Conservation (phyloP, 2,888 invertebrate species). For the Calameuta idolon region DNA sequence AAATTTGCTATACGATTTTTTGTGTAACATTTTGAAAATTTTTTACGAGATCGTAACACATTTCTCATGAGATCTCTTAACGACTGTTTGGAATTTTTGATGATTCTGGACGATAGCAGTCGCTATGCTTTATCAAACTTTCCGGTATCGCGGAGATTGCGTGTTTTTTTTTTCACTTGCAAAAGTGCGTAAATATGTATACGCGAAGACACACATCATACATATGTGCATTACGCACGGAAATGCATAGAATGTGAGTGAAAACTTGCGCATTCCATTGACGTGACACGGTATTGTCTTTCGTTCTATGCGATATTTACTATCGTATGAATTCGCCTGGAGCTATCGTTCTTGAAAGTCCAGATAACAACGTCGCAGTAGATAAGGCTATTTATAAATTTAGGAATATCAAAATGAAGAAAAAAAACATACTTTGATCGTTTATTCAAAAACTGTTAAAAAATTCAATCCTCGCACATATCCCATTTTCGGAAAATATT, state of each 20-base stretch:
- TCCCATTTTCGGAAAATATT: background rate
- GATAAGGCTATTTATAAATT: background rate
- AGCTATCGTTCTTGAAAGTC: background rate
- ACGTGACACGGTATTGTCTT: constrained; percentile 27
- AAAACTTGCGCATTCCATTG: constrained; percentile 37
- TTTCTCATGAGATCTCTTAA: background rate
- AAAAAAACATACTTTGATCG: background rate
- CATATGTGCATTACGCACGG: constrained; percentile 3
- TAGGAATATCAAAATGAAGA: background rate
- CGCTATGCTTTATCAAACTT: background rate
- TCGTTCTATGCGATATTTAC: background rate
- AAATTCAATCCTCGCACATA: background rate
- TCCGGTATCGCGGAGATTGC: background rate
- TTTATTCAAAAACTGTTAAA: background rate
- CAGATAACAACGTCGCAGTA: background rate
- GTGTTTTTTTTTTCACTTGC: background rate
- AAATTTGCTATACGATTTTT: background rate
- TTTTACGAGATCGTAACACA: background rate
- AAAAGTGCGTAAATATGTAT: background rate
- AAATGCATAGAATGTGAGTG: constrained; percentile 39
- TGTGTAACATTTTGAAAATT: background rate
- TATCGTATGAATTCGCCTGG: background rate
- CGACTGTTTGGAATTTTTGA: background rate
- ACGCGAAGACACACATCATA: background rate
- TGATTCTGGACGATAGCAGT: background rate